Conservation (phyloP, 2,113 vertebrate genomes). For the Thamnaconus septentrionalis region DNA sequence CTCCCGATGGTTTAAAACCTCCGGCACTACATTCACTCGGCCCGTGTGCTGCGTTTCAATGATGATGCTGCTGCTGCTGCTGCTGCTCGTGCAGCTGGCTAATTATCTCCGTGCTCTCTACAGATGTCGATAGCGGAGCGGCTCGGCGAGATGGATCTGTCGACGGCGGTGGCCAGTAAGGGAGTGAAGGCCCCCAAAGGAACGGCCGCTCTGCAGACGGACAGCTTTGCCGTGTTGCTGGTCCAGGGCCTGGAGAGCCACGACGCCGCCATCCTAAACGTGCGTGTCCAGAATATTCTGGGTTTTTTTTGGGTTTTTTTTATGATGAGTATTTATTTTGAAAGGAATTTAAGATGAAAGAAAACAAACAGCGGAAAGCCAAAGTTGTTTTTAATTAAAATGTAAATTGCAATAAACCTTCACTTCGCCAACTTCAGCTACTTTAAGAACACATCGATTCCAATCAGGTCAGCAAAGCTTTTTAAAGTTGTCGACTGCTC, state of each 20-base stretch:
- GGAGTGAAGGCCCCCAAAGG: constrained; percentile 67
- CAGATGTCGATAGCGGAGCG: constrained; percentile 92
- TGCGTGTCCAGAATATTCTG: constrained; percentile 66
- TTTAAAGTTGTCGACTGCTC: background rate
- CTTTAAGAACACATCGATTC: background rate
- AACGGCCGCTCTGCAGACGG: constrained; percentile 82
- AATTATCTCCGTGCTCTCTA: background rate
- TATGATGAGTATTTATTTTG: background rate
- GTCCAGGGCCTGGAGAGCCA: constrained; percentile 95
- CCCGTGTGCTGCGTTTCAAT: no score
- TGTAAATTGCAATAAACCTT: no score
- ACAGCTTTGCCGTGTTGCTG: constrained; percentile 88
- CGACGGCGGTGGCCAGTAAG: constrained; percentile 48
- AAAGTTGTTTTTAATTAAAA: no score
- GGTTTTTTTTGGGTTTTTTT: background rate
- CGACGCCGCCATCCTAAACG: constrained; percentile 87
- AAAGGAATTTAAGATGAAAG: no score
- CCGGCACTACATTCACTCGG: no score
- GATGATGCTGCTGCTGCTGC: no score
- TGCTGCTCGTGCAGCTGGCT: background rate
- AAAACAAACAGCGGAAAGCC: no score
- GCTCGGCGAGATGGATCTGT: constrained; percentile 87
- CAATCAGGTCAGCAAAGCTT: background rate
- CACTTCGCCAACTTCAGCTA: no score
- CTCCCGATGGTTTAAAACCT: no score